Base-by-base conservation (phyloP, 1,140 invertebrate genomes). In the Eueides isabella region DNA sequence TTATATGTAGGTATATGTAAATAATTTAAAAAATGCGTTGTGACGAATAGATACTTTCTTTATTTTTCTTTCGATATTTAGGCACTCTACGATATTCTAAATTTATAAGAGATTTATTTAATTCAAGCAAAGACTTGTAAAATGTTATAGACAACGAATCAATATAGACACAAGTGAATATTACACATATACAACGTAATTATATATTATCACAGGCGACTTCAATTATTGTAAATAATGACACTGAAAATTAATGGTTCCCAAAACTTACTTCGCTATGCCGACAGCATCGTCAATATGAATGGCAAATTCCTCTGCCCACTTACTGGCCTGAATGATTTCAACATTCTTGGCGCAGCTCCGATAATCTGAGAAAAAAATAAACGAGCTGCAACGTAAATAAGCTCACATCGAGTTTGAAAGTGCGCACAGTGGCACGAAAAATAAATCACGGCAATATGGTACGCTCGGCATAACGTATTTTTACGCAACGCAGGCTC, bases 321-420 rank as follows among this genome's bases (percentile, higher is more conserved):
- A 92, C 90, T 91, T 90, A 88, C 89, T 85, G 88, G 85, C 83
- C 91, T 92, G 90, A 92, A 92, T 92, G 91, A 89, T 92, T 91
- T 92, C 90, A 81, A 93, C 90, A 93, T 93, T 92, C 91, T 92
- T 93, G 91, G 91, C 91, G 83, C 85, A 79, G 85, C 81, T 90
- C 85, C 88, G 89, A 92, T 92, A 88, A 92, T 93, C 87, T 76
- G 83, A 82, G 85, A 90, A 91, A 92, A 87, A 91, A 92, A 91
- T 86, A 91, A 91, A 91, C 86, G 85, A 83, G 72, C 79, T 75
- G 74, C 84, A 86, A 85, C 83, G 89, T 92, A 91, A 92, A 91
- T 90, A 90, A 88, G 81, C 82, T 69, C 85, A 85, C 78, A 86
- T 82, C 63, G 80, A 82, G 81, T 85, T 84, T 82, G 84, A 76